Evolutionary conservation across 1,140 invertebrate genomes (phyloP), one percentile per base, ranked within the genome.

Genomic region (Drosophila ananassae): DNA sequence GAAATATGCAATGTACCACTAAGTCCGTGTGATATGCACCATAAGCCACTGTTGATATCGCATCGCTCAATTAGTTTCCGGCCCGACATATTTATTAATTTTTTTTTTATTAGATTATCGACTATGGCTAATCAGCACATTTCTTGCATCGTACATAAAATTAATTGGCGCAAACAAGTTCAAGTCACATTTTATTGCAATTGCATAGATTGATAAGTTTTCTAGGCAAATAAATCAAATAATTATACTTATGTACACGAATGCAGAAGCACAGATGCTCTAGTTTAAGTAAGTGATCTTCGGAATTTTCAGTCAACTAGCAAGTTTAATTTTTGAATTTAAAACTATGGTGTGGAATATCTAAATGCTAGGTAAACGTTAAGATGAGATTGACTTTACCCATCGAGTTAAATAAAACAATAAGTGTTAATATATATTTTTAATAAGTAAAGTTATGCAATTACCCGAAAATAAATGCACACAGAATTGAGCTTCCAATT

Each of bases 91-190:
- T 74, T 61, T 59, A 59, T 64, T 51, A 37, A 60, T 56, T 73
- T 81, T 77, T 48, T 73, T 61, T n/a, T n/a, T n/a, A 87, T 87
- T 78, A 89, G 60, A 89, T 87, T 89, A 87, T 89, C 74, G 79
- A 89, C 83, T 87, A 87, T 76, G 71, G 83, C 83, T 87, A 87
- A 87, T 84, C 80, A 83, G 79, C 79, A 83, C 64, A 76, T 73
- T 73, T 72, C 58, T 77, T 82, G 83, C 79, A 82, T 68, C 79
- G 78, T 87, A 79, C 79, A 67, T 85, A 68, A 85, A 82, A 74
- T 72, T 82, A 87, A 87, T 87, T 87, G 82, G 81, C 82, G 74
- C 78, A 78, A 87, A 81, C 58, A 81, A 80, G 62, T 77, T 81
- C 67, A 77, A 82, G 78, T 85, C 82, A 76, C 82, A 78, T 64